Evolutionary conservation across 2,888 invertebrate genomes (phyloP), one percentile per base, ranked within the genome.

Genomic region (Megastigmus dorsalis): DNA sequence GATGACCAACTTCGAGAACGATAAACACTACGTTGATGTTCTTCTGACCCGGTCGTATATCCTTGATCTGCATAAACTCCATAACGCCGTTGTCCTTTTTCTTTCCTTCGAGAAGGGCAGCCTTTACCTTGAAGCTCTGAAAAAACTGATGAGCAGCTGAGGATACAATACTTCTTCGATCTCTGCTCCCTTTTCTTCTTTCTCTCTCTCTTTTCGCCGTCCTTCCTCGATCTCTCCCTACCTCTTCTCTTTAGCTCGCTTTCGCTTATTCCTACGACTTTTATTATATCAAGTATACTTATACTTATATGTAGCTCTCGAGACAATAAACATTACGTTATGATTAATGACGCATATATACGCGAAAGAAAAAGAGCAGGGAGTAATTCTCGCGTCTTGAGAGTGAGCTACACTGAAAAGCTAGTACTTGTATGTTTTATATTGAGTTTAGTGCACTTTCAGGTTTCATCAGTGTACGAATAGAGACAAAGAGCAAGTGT

Each of bases 11-110:
- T 88, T 98, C 98, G 78, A 98, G 90, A 74, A 98, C 95, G 82
- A 98, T 98, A 88, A 97, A 97, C 83, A 96, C 92, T 28, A 96
- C 93, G 85, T 95, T 97, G 74, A 98, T 92, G 88, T 96, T 97
- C 89, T 98, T 98, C 89, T 96, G 91, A 26, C 96, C 96, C 10
- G 95, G 93, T 84, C 97, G 94, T 84, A 98, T 91, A 87, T 98
- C 98, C 88, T 95, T 95, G 82, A 97, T 95, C 83, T 91, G 91
- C 63, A 91, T 90, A 84, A 89, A 90, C 79, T 92, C 92, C 90
- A 90, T 90, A 79, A 10, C 13, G 48, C 26, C n/a, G 10, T 41
- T 48, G 45, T n/a, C n/a, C 41, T 30, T 36, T 18, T 15, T 28
- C 20, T 60, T 1, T 6, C 3, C 48, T 66, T 55, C 62, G 33